phyloP scores from a whole-genome alignment of 2,888 invertebrate species.

The Galeruca laticollis region DNA sequence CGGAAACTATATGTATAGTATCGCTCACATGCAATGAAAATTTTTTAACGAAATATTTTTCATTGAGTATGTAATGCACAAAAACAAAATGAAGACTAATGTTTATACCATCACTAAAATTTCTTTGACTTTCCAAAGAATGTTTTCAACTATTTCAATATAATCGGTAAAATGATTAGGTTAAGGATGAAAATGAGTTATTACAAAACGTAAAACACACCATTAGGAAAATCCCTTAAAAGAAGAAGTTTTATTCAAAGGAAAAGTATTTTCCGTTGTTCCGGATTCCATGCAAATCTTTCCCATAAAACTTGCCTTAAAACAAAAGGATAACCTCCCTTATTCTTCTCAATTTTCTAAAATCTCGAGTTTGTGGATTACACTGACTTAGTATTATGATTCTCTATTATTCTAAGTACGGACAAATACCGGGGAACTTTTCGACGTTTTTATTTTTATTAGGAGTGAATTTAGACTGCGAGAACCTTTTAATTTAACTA shows the following conservation, averaged over 20 bases:
- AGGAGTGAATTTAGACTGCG: background rate
- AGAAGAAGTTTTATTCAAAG: background rate
- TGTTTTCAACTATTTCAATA: background rate
- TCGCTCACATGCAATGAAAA: no score
- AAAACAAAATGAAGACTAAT: no score
- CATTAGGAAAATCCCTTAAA: background rate
- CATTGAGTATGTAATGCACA: no score
- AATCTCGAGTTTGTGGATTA: slow-evolving; percentile 19
- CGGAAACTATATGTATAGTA: no score
- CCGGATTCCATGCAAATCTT: slow-evolving; percentile 9
- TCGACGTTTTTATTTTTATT: background rate
- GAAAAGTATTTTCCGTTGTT: slow-evolving; percentile 6
- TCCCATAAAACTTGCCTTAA: slow-evolving; percentile 16
- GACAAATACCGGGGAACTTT: slow-evolving; percentile 14
- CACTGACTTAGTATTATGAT: slow-evolving; percentile 18
- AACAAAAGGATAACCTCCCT: slow-evolving; percentile 22
- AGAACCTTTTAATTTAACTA: no score
- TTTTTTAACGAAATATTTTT: no score
- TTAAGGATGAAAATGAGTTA: background rate
- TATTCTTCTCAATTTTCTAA: slow-evolving; percentile 25
- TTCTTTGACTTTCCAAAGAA: no score
- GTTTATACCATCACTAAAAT: no score
- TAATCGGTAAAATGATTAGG: background rate
- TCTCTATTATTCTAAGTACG: slow-evolving; percentile 12
- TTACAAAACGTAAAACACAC: background rate